Percentiles rank a stretch among this genome's conserved stretches.
Conservation (phyloP, 2,797 vertebrate genomes). For the Macroramphosus scolopax region DNA sequence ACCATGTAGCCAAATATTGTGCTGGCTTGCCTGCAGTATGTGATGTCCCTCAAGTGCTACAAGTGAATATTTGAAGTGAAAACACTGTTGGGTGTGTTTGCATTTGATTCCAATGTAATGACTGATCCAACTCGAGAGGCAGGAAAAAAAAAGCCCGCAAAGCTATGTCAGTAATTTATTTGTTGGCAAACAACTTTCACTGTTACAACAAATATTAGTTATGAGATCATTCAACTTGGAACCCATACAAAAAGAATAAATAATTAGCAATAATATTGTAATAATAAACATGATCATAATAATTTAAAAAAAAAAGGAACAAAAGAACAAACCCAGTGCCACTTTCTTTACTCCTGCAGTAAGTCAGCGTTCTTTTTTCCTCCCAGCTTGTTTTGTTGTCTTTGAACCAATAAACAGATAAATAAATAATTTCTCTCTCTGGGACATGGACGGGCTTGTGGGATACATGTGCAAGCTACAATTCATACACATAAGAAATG, state of each 20-base stretch:
- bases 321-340: conserved; percentile 78
- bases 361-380: conserved; percentile 54
- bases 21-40: too few species aligned
- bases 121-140: conserved; percentile 56
- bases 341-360: conserved; percentile 63
- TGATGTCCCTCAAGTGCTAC: too few species aligned
- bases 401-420: conserved; percentile 79
- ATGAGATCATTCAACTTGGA: conserved; percentile 98
- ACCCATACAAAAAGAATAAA: conserved; percentile 99
- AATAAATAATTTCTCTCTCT: conserved; percentile 88
- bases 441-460: conserved; percentile 62
- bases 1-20: too few species aligned
- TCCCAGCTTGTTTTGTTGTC: conserved; percentile 63
- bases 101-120: too few species aligned
- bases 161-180: conserved; percentile 99
- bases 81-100: too few species aligned
- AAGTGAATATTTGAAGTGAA: too few species aligned
- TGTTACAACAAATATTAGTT: conserved; percentile 99
- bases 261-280: conserved; percentile 86
- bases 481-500: conserved; percentile 70
- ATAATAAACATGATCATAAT: conserved; percentile 81
- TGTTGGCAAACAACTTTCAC: conserved; percentile 99
- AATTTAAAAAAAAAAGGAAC: conserved; percentile 66
- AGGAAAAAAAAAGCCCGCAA: conserved; percentile 58
- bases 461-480: conserved; percentile 78